These are phyloP conservation scores for Eulemur rufifrons DNA, from an alignment of 2,113 vertebrate genomes.

Conservation along the genomic window DNA sequence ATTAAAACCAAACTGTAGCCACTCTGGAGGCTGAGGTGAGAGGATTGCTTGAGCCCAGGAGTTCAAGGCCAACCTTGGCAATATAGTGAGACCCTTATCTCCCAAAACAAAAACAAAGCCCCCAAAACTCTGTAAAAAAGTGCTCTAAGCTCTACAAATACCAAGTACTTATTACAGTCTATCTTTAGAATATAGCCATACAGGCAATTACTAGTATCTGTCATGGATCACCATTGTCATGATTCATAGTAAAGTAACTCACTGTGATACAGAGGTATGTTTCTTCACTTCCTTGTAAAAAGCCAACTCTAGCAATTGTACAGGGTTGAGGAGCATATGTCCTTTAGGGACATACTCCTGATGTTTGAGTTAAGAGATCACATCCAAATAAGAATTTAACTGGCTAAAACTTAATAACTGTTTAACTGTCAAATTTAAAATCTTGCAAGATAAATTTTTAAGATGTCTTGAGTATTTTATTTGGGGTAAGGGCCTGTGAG, in stretches of 20 bases:
- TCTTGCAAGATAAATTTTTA: not conserved
- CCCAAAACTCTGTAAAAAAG: not conserved
- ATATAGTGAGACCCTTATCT: not conserved
- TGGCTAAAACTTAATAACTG: not conserved
- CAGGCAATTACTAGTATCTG: not conserved
- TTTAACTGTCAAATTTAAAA: not conserved
- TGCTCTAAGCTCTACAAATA: not conserved
- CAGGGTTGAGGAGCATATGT: not conserved
- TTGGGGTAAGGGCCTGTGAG: not conserved
- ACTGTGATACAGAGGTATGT: not conserved
- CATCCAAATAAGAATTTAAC: not conserved
- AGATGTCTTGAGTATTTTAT: not conserved
- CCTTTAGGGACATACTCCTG: not conserved
- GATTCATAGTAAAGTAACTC: not conserved
- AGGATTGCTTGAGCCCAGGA: not conserved
- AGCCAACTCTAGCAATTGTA: not conserved
- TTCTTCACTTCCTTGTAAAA: not conserved
- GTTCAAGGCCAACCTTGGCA: not conserved
- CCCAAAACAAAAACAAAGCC: not conserved
- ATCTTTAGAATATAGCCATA: conserved; percentile 43
- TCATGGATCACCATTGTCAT: too few relatives aligned
- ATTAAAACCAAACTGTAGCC: not conserved
- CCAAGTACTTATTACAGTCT: not conserved
- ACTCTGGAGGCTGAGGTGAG: not conserved
- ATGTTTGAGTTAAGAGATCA: not conserved